phyloP scores from a whole-genome alignment of 2,797 vertebrate species.

The Morelia viridis region DNA sequence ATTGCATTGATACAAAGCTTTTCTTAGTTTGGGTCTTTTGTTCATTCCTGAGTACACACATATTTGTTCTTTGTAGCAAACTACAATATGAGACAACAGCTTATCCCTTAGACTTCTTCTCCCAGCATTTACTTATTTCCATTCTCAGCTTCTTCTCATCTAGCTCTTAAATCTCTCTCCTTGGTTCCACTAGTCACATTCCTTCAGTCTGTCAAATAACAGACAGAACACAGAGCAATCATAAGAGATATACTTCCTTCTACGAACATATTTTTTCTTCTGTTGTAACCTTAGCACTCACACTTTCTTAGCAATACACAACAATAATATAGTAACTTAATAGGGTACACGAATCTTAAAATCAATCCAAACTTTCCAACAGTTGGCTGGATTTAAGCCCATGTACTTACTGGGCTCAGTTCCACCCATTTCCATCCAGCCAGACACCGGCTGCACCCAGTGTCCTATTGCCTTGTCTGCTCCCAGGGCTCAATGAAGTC shows the following conservation, averaged over 20 bases:
- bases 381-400: neutral
- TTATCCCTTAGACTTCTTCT: neutral
- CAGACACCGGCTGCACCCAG: neutral
- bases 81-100: neutral
- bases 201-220: neutral
- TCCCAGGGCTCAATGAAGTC: constrained; percentile 87
- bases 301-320: neutral
- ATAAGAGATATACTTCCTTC: neutral
- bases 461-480: neutral
- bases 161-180: neutral
- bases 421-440: accelerated
- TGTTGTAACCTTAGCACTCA: neutral
- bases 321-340: neutral
- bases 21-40: neutral
- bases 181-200: neutral
- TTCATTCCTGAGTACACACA: neutral
- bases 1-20: neutral
- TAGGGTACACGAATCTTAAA: neutral
- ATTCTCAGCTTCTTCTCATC: neutral
- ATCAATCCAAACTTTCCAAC: neutral
- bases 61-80: neutral
- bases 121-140: neutral
- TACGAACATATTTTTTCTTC: neutral
- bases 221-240: neutral
- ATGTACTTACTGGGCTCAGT: neutral